A percentile compares a stretch with the other conserved stretches of the same genome.
phyloP scores from a whole-genome alignment of 2,888 invertebrate genomes.

The Electrophaes corylata region DNA sequence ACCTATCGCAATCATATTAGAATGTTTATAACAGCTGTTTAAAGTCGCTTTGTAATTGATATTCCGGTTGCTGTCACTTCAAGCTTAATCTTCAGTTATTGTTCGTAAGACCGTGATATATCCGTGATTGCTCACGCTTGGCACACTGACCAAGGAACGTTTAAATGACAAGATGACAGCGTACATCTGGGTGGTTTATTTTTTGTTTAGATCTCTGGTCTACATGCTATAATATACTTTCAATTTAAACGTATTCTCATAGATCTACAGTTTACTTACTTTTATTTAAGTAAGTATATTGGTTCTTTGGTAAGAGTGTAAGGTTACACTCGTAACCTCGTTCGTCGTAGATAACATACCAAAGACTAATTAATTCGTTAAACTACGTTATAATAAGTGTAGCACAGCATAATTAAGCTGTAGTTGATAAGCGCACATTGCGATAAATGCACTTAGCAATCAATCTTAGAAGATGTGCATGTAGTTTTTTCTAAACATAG shows the following conservation, averaged over 20 bases:
- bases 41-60: conserved; percentile 17
- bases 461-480: not conserved
- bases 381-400: conserved; percentile 3
- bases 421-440: not conserved
- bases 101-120: conserved; percentile 48
- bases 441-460: too few species aligned
- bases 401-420: not conserved
- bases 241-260: conserved; percentile 26
- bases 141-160: conserved; percentile 65
- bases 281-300: too few species aligned
- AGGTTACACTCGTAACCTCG: conserved; percentile 4
- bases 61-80: conserved; percentile 27
- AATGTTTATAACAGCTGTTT: conserved; percentile 13
- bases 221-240: conserved; percentile 42
- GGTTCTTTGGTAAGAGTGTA: too few species aligned
- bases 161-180: conserved; percentile 60
- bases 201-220: conserved; percentile 12
- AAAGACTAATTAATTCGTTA: conserved; percentile 7
- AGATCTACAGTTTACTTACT: too few species aligned
- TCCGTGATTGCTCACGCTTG: conserved; percentile 62
- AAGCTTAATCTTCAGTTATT: conserved; percentile 43
- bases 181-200: conserved; percentile 38
- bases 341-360: not conserved
- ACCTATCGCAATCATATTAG: not conserved
- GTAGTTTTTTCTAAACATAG: conserved; percentile 12